Percentiles rank a stretch among this genome's conserved stretches.
Evolutionary conservation across 2,113 vertebrate genomes (phyloP).

Genomic region (Aix galericulata): DNA sequence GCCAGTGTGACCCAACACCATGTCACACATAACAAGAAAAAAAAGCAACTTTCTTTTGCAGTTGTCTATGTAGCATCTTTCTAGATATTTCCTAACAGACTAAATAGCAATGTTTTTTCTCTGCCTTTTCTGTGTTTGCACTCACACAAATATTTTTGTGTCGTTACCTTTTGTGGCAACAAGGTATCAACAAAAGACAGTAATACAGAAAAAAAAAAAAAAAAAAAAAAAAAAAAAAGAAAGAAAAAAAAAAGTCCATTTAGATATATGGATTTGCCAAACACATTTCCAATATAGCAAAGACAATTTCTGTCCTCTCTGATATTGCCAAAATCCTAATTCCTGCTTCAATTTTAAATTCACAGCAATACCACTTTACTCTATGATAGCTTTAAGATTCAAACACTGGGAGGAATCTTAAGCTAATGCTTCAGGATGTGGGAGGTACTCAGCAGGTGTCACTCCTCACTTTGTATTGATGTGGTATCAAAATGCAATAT

Average conservation of each 20-base stretch:
- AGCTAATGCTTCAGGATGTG: neutral
- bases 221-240: rapidly evolving
- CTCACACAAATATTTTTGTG: neutral
- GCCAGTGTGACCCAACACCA: neutral
- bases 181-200: neutral
- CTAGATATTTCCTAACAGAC: neutral
- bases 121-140: neutral
- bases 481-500: neutral
- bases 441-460: neutral
- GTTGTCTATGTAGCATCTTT: neutral
- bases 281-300: neutral
- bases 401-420: neutral
- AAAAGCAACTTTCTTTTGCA: neutral
- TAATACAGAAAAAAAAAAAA: neutral
- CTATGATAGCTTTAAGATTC: neutral
- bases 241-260: neutral
- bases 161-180: neutral
- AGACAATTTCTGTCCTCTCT: neutral
- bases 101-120: neutral
- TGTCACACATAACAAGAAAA: neutral
- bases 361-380: neutral
- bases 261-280: neutral
- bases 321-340: neutral
- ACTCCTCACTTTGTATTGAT: neutral
- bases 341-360: neutral